Percentiles rank a stretch among this genome's conserved stretches.
Conservation (phyloP, 1,140 invertebrate genomes). For the Diabrotica undecimpunctata region DNA sequence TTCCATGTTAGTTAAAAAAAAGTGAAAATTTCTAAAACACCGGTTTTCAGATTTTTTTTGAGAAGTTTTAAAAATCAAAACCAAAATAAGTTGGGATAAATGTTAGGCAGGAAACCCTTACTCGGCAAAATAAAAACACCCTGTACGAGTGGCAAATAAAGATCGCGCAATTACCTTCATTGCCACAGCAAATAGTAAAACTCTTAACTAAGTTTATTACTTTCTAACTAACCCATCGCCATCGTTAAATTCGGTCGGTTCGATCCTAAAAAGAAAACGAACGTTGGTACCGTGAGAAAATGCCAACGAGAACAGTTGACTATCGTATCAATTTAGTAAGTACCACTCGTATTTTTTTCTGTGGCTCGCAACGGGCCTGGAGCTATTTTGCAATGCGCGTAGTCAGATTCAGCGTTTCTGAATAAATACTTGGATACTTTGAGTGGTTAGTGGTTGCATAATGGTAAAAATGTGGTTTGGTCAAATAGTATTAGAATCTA, state of each 20-base stretch:
- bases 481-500: not conserved
- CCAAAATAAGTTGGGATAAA: too few species aligned
- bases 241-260: not conserved
- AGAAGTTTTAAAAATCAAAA: too few species aligned
- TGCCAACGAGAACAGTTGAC: slow-evolving; percentile 7
- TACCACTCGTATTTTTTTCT: slow-evolving; percentile 11
- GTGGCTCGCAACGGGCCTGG: not conserved
- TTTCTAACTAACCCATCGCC: slow-evolving; percentile 2
- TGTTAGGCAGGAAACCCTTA: too few species aligned
- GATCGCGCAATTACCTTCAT: slow-evolving; percentile 9
- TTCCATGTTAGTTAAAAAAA: too few species aligned
- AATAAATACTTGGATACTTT: not conserved
- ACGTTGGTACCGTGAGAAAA: slow-evolving; percentile 13
- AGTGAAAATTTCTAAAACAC: too few species aligned
- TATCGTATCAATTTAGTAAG: slow-evolving; percentile 12
- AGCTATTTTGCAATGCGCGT: slow-evolving; percentile 7
- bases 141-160: slow-evolving; percentile 4
- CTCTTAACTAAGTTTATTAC: slow-evolving; percentile 5
- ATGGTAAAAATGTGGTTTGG: not conserved
- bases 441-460: not conserved
- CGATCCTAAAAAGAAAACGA: slow-evolving; percentile 5
- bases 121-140: not conserved
- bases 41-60: too few species aligned
- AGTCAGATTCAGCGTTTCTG: slow-evolving; percentile 7
- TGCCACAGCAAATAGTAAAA: slow-evolving; percentile 10